phyloP scores from a whole-genome alignment of 2,797 vertebrate genomes.

The Danio tinwini region DNA sequence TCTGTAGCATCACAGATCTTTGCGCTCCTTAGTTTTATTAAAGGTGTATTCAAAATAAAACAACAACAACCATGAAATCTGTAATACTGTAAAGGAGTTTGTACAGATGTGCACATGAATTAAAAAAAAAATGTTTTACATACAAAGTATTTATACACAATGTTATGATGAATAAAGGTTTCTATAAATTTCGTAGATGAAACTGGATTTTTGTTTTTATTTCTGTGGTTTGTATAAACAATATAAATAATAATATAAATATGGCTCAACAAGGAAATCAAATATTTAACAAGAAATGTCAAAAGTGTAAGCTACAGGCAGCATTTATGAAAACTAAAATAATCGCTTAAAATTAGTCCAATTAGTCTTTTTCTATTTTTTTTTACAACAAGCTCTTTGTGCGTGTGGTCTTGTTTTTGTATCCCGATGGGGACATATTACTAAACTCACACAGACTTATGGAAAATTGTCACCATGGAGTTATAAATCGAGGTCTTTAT shows the following conservation, averaged over 20 bases:
- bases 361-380: too few relatives aligned
- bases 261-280: conserved; percentile 59
- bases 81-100: conserved; percentile 68
- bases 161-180: conserved; percentile 81
- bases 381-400: neutral
- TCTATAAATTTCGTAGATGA: conserved; percentile 66
- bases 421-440: too few relatives aligned
- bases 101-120: conserved; percentile 74
- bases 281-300: neutral
- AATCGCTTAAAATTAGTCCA: too few relatives aligned
- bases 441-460: too few relatives aligned
- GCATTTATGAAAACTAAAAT: neutral
- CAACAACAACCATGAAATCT: conserved; percentile 64
- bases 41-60: conserved; percentile 64
- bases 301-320: neutral
- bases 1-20: conserved; percentile 67
- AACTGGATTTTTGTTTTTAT: conserved; percentile 45
- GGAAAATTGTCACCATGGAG: too few relatives aligned
- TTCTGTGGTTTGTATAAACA: conserved; percentile 60
- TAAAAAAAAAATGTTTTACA: conserved; percentile 72
- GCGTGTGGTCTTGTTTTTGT: neutral
- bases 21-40: conserved; percentile 69
- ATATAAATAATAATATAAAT: conserved; percentile 57
- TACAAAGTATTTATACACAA: conserved; percentile 78
- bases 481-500: too few relatives aligned